phyloP scores from a whole-genome alignment of 1,140 invertebrate genomes.

The Odontomachus brunneus region DNA sequence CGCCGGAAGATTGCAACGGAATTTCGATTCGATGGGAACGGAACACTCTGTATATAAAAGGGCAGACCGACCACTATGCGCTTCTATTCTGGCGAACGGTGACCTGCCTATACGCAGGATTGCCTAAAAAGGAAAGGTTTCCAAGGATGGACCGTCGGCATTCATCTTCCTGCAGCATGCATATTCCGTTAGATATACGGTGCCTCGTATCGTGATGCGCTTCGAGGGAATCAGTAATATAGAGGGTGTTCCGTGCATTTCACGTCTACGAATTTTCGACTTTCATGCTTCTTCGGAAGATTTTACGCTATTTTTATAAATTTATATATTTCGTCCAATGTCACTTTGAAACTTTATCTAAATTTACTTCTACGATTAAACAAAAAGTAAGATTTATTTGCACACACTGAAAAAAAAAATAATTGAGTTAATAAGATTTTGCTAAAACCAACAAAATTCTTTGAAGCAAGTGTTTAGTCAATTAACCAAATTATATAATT shows the following conservation, averaged over 20 bases:
- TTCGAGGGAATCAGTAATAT: conserved; percentile 16
- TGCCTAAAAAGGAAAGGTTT: conserved; percentile 71
- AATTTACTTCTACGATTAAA: not conserved
- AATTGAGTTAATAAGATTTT: too few relatives aligned
- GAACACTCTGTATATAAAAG: conserved; percentile 7
- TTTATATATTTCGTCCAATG: not conserved
- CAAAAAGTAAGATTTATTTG: not conserved
- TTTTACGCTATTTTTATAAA: not conserved
- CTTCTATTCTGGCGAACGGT: not conserved
- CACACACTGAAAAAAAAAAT: too few relatives aligned
- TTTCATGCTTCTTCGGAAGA: not conserved
- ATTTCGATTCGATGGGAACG: not conserved
- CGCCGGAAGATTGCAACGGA: not conserved
- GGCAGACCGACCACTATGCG: not conserved
- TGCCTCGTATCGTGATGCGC: conserved; percentile 68
- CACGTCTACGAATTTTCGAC: not conserved
- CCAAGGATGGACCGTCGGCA: conserved; percentile 56
- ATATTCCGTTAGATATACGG: conserved; percentile 75
- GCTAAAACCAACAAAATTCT: too few relatives aligned
- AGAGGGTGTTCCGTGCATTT: not conserved
- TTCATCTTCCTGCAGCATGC: conserved; percentile 69
- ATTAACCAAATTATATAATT: too few relatives aligned
- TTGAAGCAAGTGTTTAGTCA: too few relatives aligned
- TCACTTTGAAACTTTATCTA: not conserved
- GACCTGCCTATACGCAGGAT: conserved; percentile 20